Conservation (phyloP, 2,888 invertebrate species). For the Vanessa cardui region DNA sequence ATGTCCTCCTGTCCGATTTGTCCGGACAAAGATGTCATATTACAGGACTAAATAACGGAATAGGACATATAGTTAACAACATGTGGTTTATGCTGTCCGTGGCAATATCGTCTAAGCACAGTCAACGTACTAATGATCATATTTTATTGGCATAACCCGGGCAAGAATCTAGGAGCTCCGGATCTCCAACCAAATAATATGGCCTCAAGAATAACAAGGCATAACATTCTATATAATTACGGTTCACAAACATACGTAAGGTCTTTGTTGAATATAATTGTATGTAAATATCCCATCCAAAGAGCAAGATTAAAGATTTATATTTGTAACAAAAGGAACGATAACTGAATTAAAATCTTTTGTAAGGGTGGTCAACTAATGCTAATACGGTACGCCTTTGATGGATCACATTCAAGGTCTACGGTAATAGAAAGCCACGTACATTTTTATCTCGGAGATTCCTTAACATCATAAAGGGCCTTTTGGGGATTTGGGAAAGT, state of each 20-base stretch:
- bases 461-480: conserved; percentile 36
- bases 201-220: neutral
- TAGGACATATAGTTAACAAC: too few relatives aligned
- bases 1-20: too few relatives aligned
- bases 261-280: conserved; percentile 66
- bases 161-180: too few relatives aligned
- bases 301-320: conserved; percentile 67
- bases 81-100: too few relatives aligned
- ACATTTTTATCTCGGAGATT: conserved; percentile 34
- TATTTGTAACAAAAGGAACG: conserved; percentile 64
- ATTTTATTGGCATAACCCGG: too few relatives aligned
- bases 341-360: conserved; percentile 76
- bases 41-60: too few relatives aligned
- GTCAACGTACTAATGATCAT: too few relatives aligned
- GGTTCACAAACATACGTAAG: conserved; percentile 58
- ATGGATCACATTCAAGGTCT: conserved; percentile 58
- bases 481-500: conserved; percentile 31
- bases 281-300: conserved; percentile 57
- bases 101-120: too few relatives aligned
- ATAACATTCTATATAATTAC: conserved; percentile 44
- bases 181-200: too few relatives aligned
- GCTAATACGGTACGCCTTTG: conserved; percentile 59
- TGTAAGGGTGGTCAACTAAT: conserved; percentile 59
- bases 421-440: conserved; percentile 20
- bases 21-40: too few relatives aligned